A percentile compares a stretch with the other conserved stretches of the same genome.
Evolutionary conservation across 1,140 invertebrate species (phyloP).

Genomic region (Brachionus sp.): DNA sequence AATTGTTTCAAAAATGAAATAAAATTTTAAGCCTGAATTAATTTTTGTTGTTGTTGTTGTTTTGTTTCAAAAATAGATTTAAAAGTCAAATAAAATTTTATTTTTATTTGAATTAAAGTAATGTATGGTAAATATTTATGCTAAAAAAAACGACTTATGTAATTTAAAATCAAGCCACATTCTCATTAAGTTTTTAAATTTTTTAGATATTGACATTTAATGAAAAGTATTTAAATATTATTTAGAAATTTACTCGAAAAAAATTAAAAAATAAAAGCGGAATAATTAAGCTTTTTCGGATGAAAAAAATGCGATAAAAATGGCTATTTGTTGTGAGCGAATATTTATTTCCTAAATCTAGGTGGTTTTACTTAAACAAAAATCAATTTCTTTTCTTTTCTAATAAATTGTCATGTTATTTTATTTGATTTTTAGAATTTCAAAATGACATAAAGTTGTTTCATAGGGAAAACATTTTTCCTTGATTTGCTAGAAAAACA

Average conservation of each 20-base stretch:
- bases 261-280: not conserved
- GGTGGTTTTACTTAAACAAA: not conserved
- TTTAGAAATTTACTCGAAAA: not conserved
- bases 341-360: not conserved
- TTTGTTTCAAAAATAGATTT: not conserved
- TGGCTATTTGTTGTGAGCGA: not conserved
- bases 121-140: not conserved
- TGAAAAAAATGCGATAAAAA: not conserved
- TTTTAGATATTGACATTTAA: conserved; percentile 5
- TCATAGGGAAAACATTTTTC: not conserved
- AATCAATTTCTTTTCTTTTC: not conserved
- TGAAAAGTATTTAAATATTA: not conserved
- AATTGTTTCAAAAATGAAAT: not conserved
- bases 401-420: not conserved
- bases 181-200: not conserved
- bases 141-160: not conserved
- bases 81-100: not conserved
- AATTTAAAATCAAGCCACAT: not conserved
- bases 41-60: not conserved
- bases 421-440: not conserved
- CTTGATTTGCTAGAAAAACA: not conserved
- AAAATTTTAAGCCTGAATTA: not conserved
- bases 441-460: not conserved
- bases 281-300: not conserved
- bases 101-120: not conserved